A percentile compares a stretch with the other conserved stretches of the same genome.
Evolutionary conservation across 2,888 invertebrate species (phyloP).

Genomic region (Xestia ashworthii): DNA sequence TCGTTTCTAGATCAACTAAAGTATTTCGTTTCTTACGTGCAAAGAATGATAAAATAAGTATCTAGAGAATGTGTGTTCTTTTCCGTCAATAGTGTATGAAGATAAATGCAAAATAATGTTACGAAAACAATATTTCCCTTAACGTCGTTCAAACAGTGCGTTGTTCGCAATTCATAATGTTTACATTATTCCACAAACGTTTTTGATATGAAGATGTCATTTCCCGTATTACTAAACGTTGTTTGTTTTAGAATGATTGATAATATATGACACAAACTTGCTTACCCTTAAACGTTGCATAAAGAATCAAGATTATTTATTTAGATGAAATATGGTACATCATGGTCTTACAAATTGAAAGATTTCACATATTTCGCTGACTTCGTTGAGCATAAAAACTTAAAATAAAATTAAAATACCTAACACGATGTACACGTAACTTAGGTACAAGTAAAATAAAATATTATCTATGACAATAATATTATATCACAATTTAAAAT

Average conservation of each 20-base stretch:
- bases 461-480: too few relatives aligned
- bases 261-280: background rate
- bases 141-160: constrained; percentile 23
- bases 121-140: constrained; percentile 1
- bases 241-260: background rate
- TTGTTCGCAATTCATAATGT: constrained; percentile 35
- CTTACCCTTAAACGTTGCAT: background rate
- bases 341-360: too few relatives aligned
- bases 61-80: background rate
- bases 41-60: background rate
- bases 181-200: constrained; percentile 30
- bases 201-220: constrained; percentile 25
- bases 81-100: constrained; percentile 4
- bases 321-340: too few relatives aligned
- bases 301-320: too few relatives aligned
- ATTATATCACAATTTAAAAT: too few relatives aligned
- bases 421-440: too few relatives aligned
- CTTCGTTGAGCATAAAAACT: too few relatives aligned
- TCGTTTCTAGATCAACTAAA: background rate
- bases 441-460: too few relatives aligned
- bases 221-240: constrained; percentile 23
- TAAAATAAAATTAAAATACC: too few relatives aligned
- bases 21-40: background rate
- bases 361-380: too few relatives aligned
- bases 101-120: constrained; percentile 4